Conservation (phyloP, 1,140 invertebrate genomes). For the Drosophila asahinai region DNA sequence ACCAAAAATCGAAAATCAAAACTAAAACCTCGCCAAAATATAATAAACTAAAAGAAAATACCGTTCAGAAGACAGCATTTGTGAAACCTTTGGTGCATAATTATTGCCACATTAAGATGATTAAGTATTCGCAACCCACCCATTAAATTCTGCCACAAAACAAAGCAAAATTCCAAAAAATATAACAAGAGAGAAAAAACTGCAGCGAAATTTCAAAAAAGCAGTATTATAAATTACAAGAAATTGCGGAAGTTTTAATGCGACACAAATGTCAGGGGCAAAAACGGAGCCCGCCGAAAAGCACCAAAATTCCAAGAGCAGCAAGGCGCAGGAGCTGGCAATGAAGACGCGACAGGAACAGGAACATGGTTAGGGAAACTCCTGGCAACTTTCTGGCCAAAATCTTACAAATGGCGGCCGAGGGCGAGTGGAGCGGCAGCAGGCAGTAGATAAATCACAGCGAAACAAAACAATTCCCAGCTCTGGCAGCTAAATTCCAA, state of each 20-base stretch:
- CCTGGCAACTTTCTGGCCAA: slow-evolving; percentile 76
- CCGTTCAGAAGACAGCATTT: slow-evolving; percentile 51
- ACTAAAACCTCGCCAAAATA: not conserved
- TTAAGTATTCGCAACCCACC: slow-evolving; percentile 62
- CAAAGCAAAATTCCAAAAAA: slow-evolving; percentile 26
- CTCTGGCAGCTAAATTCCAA: slow-evolving; percentile 34
- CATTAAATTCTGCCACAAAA: slow-evolving; percentile 41
- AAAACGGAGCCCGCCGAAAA: slow-evolving; percentile 54
- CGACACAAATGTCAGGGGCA: slow-evolving; percentile 78
- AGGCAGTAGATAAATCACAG: slow-evolving; percentile 70
- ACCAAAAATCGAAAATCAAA: slow-evolving; percentile 33
- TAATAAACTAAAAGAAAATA: slow-evolving; percentile 26
- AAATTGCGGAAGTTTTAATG: slow-evolving; percentile 80
- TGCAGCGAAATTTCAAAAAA: slow-evolving; percentile 65
- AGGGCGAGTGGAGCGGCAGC: slow-evolving; percentile 47
- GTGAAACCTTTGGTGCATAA: slow-evolving; percentile 63
- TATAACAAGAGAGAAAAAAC: slow-evolving; percentile 18
- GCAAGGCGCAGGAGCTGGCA: slow-evolving; percentile 60
- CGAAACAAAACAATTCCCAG: slow-evolving; percentile 71
- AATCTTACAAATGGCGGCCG: slow-evolving; percentile 80
- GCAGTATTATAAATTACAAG: slow-evolving; percentile 80
- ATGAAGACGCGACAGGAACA: slow-evolving; percentile 59
- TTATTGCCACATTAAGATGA: slow-evolving; percentile 79
- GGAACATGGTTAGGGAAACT: slow-evolving; percentile 46
- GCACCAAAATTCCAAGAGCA: slow-evolving; percentile 50